phyloP scores from a whole-genome alignment of 2,888 invertebrate genomes.

The Platycheirus albimanus region DNA sequence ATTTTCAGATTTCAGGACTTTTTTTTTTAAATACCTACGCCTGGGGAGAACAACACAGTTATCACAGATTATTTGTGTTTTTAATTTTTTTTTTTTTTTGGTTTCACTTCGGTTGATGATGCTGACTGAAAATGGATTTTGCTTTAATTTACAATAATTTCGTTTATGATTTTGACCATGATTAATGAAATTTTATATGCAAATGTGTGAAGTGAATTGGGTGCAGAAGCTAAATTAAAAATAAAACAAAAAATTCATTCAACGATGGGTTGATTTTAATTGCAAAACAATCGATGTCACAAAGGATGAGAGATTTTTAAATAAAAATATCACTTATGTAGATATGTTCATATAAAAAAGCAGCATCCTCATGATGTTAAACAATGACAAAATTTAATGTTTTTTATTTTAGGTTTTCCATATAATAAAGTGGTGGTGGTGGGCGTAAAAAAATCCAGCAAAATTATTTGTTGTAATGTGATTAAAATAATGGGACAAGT shows the following conservation, averaged over 20 bases:
- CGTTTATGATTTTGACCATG: constrained; percentile 73
- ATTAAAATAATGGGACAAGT: constrained; percentile 67
- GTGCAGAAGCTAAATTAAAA: constrained; percentile 22
- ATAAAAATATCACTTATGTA: constrained; percentile 6
- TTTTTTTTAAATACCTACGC: constrained; percentile 21
- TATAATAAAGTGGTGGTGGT: neutral
- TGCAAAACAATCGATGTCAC: constrained; percentile 68
- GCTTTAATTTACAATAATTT: constrained; percentile 72
- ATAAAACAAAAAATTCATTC: constrained; percentile 15
- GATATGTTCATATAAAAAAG: constrained; percentile 3
- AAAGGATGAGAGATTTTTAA: constrained; percentile 39
- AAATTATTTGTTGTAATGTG: constrained; percentile 66
- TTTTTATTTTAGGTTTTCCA: constrained; percentile 3
- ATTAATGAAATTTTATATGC: constrained; percentile 73
- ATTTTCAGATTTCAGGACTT: constrained; percentile 2
- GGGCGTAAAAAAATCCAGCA: constrained; percentile 12
- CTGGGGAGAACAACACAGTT: constrained; percentile 47
- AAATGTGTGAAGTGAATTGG: constrained; percentile 64
- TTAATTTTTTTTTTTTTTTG: constrained; percentile 23
- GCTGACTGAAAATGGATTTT: constrained; percentile 55
- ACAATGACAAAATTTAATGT: constrained; percentile 32
- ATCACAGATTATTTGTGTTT: constrained; percentile 58
- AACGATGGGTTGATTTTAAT: constrained; percentile 47
- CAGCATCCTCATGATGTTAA: neutral
- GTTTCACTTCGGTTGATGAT: constrained; percentile 20